These are phyloP conservation scores for Heteronetta atricapilla DNA, from an alignment of 2,113 vertebrate species.

Conservation along the genomic window DNA sequence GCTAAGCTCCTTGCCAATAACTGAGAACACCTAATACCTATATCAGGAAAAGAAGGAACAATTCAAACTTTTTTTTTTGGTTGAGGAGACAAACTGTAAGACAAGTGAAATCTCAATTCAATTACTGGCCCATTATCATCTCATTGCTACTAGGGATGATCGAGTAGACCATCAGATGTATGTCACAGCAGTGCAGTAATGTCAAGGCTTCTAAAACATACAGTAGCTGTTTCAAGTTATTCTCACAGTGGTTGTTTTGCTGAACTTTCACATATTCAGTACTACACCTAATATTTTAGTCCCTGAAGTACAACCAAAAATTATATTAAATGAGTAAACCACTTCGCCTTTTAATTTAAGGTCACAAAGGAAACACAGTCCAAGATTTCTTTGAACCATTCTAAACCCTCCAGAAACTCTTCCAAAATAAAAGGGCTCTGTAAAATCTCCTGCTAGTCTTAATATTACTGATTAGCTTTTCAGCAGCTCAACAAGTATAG, in stretches of 20 bases:
- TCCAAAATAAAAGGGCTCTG: background rate
- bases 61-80: background rate
- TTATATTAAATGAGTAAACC: background rate
- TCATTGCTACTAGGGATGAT: background rate
- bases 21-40: background rate
- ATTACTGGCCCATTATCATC: background rate
- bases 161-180: rapidly evolving
- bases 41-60: background rate
- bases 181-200: background rate
- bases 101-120: background rate
- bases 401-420: background rate
- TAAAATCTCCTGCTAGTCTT: background rate
- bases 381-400: background rate
- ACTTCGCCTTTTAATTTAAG: background rate
- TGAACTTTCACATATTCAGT: background rate
- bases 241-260: background rate
- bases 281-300: background rate
- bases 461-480: background rate
- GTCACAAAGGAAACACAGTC: background rate
- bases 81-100: background rate
- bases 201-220: background rate
- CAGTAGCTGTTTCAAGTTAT: background rate
- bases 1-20: background rate
- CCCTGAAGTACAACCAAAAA: background rate
- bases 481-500: background rate